Percentiles rank a stretch among this genome's conserved stretches.
Conservation (phyloP, 2,888 invertebrate species). For the Cistogaster globosa region DNA sequence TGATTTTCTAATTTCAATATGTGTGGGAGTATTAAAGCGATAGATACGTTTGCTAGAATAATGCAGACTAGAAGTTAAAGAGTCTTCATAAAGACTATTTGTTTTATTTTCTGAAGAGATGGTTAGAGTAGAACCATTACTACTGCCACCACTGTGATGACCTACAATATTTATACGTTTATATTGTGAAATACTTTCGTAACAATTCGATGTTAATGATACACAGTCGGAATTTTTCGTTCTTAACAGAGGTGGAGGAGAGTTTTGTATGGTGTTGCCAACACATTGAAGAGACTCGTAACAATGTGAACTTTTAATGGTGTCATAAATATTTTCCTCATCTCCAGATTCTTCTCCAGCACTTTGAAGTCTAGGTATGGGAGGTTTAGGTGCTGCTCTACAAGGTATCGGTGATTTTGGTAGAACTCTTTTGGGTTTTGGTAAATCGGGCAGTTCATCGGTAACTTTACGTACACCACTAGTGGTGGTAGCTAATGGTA, state of each 20-base stretch:
- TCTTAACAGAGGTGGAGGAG: slow-evolving; percentile 39
- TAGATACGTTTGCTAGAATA: slow-evolving; percentile 58
- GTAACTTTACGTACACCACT: slow-evolving; percentile 78
- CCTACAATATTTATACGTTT: slow-evolving; percentile 65
- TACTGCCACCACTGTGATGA: slow-evolving; percentile 74
- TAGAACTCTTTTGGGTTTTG: slow-evolving; percentile 80
- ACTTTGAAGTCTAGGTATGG: slow-evolving; percentile 43
- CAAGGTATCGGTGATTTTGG: slow-evolving; percentile 75
- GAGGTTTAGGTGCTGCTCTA: slow-evolving; percentile 75
- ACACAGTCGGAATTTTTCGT: slow-evolving; percentile 74
- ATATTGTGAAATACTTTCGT: slow-evolving; percentile 81
- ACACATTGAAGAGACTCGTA: slow-evolving; percentile 78
- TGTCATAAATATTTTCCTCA: slow-evolving; percentile 86
- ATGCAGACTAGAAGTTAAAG: slow-evolving; percentile 45
- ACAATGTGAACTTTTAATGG: slow-evolving; percentile 85
- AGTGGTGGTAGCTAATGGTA: slow-evolving; percentile 56
- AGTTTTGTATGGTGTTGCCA: slow-evolving; percentile 53
- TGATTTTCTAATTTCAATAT: slow-evolving; percentile 62
- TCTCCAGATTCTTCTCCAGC: slow-evolving; percentile 73
- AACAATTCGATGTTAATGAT: slow-evolving; percentile 82
- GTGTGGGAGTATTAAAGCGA: slow-evolving; percentile 30
- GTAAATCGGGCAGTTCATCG: slow-evolving; percentile 78
- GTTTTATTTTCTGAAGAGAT: slow-evolving; percentile 82
- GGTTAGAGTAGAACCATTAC: slow-evolving; percentile 81
- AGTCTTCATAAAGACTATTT: slow-evolving; percentile 82